These are phyloP conservation scores for Chunga burmeisteri DNA, from an alignment of 2,113 vertebrate genomes.

Conservation along the genomic window DNA sequence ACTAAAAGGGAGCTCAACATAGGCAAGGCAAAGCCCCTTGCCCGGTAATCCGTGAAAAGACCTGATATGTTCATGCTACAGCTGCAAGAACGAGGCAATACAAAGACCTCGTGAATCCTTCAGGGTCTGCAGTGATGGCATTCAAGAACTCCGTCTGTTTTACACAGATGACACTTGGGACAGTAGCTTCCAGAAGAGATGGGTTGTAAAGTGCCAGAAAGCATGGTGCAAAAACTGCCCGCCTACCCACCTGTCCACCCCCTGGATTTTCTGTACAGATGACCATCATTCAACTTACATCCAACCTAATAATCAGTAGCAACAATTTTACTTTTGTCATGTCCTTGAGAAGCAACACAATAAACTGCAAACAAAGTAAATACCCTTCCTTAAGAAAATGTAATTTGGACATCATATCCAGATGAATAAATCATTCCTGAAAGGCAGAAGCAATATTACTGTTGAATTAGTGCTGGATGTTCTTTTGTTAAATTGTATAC, in stretches of 20 bases:
- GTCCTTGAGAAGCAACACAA: conserved; percentile 42
- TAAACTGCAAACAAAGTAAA: conserved; percentile 35
- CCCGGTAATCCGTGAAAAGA: neutral
- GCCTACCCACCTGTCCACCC: neutral
- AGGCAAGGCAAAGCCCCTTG: neutral
- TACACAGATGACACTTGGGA: neutral
- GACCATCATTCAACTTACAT: neutral
- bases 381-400: conserved; percentile 8
- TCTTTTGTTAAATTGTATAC: conserved; percentile 56
- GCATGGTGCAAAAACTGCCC: neutral
- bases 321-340: neutral
- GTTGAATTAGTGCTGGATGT: conserved; percentile 35
- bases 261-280: neutral
- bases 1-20: neutral
- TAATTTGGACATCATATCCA: conserved; percentile 1
- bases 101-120: neutral
- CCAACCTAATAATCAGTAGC: neutral
- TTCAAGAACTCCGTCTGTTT: neutral
- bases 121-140: neutral
- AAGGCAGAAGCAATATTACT: conserved; percentile 32
- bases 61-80: neutral
- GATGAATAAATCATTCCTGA: conserved; percentile 61
- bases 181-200: neutral
- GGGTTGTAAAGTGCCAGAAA: neutral
- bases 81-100: neutral